These are phyloP conservation scores for Taxidea taxus DNA, from an alignment of 2,113 vertebrate species.

Conservation along the genomic window DNA sequence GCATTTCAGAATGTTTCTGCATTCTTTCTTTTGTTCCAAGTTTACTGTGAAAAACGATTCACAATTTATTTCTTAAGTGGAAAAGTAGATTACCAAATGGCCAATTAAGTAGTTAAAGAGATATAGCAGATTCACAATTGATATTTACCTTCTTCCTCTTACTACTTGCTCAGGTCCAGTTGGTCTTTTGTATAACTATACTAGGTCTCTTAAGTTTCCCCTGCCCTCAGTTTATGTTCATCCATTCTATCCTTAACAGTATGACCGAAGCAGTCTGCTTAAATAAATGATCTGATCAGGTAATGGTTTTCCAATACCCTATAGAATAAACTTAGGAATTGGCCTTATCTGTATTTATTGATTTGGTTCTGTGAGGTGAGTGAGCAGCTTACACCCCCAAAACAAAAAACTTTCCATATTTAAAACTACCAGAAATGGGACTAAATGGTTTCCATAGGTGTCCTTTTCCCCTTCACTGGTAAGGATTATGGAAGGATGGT, in stretches of 20 bases:
- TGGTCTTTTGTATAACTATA: not conserved
- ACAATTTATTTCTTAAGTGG: not conserved
- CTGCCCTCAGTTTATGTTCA: not conserved
- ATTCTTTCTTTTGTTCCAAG: not conserved
- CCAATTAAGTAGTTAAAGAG: not conserved
- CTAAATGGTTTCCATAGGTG: not conserved
- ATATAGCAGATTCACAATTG: not conserved
- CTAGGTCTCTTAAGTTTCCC: not conserved
- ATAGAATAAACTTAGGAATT: conserved; percentile 10
- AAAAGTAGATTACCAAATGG: not conserved
- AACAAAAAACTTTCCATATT: not conserved
- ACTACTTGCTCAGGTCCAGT: not conserved
- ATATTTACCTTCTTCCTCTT: not conserved
- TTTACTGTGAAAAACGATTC: not conserved
- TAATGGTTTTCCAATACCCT: not conserved
- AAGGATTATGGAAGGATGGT: not conserved
- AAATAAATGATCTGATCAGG: not conserved
- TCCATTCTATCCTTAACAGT: not conserved
- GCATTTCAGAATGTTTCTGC: too few relatives aligned
- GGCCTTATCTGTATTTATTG: not conserved
- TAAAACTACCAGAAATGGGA: not conserved
- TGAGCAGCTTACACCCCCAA: not conserved
- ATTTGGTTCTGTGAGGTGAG: not conserved
- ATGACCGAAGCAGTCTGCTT: not conserved
- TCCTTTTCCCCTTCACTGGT: not conserved